Evolutionary conservation across 2,113 vertebrate genomes (phyloP).

Genomic region (Ailuropoda melanoleuca): DNA sequence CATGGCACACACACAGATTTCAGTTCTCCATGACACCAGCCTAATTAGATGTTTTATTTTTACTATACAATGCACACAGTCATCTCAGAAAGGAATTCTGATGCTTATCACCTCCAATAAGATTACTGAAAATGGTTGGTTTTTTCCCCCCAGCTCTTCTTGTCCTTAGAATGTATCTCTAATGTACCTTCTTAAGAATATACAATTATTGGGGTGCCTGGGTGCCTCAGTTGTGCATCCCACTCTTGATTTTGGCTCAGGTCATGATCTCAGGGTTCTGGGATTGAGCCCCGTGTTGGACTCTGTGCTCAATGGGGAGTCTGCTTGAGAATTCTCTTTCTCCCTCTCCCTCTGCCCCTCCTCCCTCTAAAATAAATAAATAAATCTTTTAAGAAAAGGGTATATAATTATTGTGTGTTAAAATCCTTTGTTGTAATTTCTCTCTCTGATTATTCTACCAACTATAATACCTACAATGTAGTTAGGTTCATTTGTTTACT

Average conservation of each 20-base stretch:
- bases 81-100: neutral
- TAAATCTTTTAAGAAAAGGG: neutral
- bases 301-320: neutral
- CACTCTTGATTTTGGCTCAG: neutral
- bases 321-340: neutral
- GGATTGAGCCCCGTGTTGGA: neutral
- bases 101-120: neutral
- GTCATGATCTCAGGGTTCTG: neutral
- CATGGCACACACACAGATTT: neutral
- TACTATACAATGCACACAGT: neutral
- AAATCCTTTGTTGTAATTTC: neutral
- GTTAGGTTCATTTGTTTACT: neutral
- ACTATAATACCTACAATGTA: neutral
- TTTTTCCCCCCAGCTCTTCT: neutral
- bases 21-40: neutral
- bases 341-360: neutral
- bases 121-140: neutral
- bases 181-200: neutral
- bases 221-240: neutral
- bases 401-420: neutral
- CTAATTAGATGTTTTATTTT: neutral
- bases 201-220: neutral
- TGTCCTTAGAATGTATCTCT: neutral
- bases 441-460: neutral
- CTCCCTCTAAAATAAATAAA: neutral